Evolutionary conservation across 2,888 invertebrate genomes (phyloP), one percentile per base, ranked within the genome.

Genomic region (Drosophila pseudotalamancana): DNA sequence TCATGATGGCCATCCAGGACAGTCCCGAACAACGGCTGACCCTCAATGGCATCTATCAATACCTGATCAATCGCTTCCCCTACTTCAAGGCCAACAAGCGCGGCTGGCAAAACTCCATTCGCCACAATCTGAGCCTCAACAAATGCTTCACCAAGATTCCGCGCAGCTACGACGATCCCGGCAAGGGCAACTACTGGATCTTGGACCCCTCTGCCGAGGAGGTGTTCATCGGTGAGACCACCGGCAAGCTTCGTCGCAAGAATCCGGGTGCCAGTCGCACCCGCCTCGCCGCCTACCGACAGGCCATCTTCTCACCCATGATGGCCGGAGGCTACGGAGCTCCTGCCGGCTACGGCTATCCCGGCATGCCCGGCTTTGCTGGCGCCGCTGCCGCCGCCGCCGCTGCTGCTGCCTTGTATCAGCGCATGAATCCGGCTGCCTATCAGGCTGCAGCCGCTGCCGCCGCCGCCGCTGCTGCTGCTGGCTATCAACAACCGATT

Each of bases 131-230:
- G 19, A 97, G 97, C 83, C 92, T 99, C 86, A 99, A 99, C 92
- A 99, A 99, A 92, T 99, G 99, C 91, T 99, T 99, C 91, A 97
- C 99, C 23, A 99, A 99, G 92, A 97, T 98, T 32, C 97, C 98
- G 0, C 93, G 99, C 45, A 97, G 98, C 90, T 99, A 99, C 92
- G 99, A 99, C 92, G 99, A 99, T 90, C 99, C 99, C 0, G 99
- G 99, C 21, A 99, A 99, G 91, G 99, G 99, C 2, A 99, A 99
- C 92, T 99, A 99, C 92, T 99, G 99, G 99, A 99, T 99, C 96
- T 91, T 99, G 90, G 99, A 99, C 90, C 97, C 98, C 19, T 97
- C 97, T n/a, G 96, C 97, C 53, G 99, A 99, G 88, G 99, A 99
- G 88, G 99, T 99, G 11, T 99, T 98, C 91, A 99, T 99, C 88